These are phyloP conservation scores for Oreonectes daqikongensis DNA, from an alignment of 2,797 vertebrate genomes.

Conservation along the genomic window DNA sequence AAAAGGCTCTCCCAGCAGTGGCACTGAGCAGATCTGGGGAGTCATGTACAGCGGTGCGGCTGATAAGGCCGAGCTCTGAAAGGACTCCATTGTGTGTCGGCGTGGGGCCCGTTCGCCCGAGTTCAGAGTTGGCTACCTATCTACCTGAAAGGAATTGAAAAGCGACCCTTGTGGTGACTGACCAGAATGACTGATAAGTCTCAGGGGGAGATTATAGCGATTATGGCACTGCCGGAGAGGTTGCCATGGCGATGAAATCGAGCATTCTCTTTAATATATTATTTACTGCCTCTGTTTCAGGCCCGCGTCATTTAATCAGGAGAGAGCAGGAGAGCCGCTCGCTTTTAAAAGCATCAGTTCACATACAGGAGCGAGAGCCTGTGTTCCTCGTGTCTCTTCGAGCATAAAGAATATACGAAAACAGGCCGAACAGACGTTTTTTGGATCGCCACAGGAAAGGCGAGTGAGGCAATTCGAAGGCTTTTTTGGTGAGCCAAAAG, in stretches of 20 bases:
- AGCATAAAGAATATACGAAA: constrained; percentile 30
- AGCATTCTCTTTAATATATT: constrained; percentile 84
- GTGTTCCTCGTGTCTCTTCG: background rate
- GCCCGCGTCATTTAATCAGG: constrained; percentile 82
- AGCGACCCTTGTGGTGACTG: constrained; percentile 75
- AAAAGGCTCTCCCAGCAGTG: constrained; percentile 53
- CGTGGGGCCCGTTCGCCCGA: constrained; percentile 63
- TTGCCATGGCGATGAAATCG: constrained; percentile 87
- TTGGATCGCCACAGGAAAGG: background rate
- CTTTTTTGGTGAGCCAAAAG: constrained; percentile 6
- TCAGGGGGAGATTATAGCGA: constrained; percentile 73
- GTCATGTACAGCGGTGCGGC: constrained; percentile 62
- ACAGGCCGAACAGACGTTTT: background rate
- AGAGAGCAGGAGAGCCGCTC: constrained; percentile 67
- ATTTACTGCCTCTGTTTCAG: constrained; percentile 81
- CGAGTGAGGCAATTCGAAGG: background rate
- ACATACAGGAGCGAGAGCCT: constrained; percentile 37
- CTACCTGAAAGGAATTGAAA: constrained; percentile 78
- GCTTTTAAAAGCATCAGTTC: constrained; percentile 65
- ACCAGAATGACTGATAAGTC: constrained; percentile 84
- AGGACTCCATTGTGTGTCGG: constrained; percentile 58
- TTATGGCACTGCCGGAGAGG: constrained; percentile 80
- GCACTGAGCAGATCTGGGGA: constrained; percentile 57
- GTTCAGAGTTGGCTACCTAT: constrained; percentile 67
- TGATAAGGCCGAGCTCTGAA: constrained; percentile 54